A percentile compares a stretch with the other conserved stretches of the same genome.
Conservation (phyloP, 2,113 vertebrate genomes). For the Columbina picui region DNA sequence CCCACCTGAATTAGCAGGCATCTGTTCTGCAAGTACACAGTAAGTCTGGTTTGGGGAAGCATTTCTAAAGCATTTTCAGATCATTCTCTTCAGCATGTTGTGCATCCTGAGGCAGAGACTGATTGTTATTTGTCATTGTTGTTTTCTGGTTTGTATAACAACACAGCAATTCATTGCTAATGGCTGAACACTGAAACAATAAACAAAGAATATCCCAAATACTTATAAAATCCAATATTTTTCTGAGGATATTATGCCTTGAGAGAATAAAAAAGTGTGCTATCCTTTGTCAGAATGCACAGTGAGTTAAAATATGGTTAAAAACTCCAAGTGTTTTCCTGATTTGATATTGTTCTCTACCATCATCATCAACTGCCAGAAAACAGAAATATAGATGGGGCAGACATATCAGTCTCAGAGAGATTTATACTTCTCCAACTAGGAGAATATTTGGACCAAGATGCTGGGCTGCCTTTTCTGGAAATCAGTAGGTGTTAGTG, state of each 20-base stretch:
- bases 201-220: constrained; percentile 10
- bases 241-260: not conserved
- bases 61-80: not conserved
- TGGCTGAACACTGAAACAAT: not conserved
- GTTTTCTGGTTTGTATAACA: constrained; percentile 32
- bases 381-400: not conserved
- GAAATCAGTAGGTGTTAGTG: not conserved
- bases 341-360: not conserved
- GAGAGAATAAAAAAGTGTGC: not conserved
- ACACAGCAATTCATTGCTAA: not conserved
- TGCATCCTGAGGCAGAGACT: constrained; percentile 29
- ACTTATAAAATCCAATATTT: not conserved
- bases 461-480: not conserved
- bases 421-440: not conserved
- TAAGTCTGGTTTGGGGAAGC: not conserved
- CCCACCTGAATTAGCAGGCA: constrained; percentile 13
- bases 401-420: not conserved
- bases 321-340: not conserved
- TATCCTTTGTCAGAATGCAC: not conserved
- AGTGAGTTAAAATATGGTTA: not conserved
- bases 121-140: constrained; percentile 7
- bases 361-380: not conserved
- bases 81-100: not conserved
- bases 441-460: not conserved
- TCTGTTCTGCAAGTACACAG: constrained; percentile 3